Conservation (phyloP, 2,113 vertebrate species). For the Ageneiosus marmoratus region DNA sequence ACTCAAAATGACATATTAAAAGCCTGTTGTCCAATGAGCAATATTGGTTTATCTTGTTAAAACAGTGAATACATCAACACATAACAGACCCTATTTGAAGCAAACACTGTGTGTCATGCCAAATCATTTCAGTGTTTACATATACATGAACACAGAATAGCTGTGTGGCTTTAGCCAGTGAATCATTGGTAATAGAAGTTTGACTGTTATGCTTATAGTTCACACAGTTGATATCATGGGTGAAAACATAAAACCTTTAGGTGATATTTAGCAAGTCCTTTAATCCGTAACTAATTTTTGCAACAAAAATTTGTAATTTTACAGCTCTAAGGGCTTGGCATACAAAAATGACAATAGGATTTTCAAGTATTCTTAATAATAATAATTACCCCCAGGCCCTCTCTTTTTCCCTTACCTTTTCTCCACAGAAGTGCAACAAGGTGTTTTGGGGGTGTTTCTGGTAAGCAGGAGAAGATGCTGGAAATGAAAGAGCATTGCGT, state of each 20-base stretch:
- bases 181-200: background rate
- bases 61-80: background rate
- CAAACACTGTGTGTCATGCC: background rate
- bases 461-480: conserved; percentile 66
- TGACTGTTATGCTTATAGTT: background rate
- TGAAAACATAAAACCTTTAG: background rate
- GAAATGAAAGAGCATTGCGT: conserved; percentile 59
- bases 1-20: background rate
- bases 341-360: background rate
- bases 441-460: conserved; percentile 82
- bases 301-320: background rate
- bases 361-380: background rate
- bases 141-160: background rate
- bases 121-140: background rate
- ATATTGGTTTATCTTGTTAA: background rate
- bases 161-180: background rate
- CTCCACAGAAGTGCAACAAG: conserved; percentile 78
- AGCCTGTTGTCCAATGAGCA: background rate
- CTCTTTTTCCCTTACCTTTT: conserved; percentile 14
- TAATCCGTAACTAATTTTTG: background rate
- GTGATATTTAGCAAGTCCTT: background rate
- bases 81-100: background rate
- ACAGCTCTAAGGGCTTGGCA: background rate
- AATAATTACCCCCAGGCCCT: background rate
- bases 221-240: background rate